These are phyloP conservation scores for Zele albiditarsus DNA, from an alignment of 2,888 invertebrate genomes.

Conservation along the genomic window DNA sequence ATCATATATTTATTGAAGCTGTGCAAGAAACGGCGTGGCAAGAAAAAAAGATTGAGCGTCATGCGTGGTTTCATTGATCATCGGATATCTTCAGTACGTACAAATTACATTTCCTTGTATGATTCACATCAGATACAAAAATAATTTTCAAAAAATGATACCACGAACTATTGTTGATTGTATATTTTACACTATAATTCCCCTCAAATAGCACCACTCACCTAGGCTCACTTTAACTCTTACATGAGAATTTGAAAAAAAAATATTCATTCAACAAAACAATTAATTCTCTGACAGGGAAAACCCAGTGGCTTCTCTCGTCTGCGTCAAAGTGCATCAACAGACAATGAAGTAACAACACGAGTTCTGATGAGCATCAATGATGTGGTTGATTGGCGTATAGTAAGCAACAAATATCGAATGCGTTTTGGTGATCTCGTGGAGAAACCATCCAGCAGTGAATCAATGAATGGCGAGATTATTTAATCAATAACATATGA, in stretches of 20 bases:
- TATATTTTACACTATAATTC: too few species aligned
- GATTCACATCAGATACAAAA: background rate
- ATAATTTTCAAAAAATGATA: too few species aligned
- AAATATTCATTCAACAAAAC: too few species aligned
- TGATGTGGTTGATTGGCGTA: slow-evolving; percentile 74
- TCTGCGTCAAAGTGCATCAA: slow-evolving; percentile 64
- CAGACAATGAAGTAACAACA: slow-evolving; percentile 65
- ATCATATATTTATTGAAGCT: slow-evolving; percentile 71
- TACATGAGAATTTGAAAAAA: too few species aligned
- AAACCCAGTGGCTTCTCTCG: slow-evolving; percentile 56
- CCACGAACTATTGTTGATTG: too few species aligned
- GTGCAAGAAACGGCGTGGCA: slow-evolving; percentile 69
- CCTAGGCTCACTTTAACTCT: too few species aligned
- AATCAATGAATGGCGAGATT: slow-evolving; percentile 25
- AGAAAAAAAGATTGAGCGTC: slow-evolving; percentile 61
- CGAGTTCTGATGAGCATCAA: slow-evolving; percentile 68
- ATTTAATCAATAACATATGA: background rate
- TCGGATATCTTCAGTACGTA: background rate
- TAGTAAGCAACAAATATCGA: slow-evolving; percentile 73
- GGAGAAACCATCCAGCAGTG: slow-evolving; percentile 57
- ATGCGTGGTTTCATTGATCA: slow-evolving; percentile 55
- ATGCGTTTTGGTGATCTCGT: slow-evolving; percentile 68
- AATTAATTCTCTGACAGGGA: background rate
- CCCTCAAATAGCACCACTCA: too few species aligned
- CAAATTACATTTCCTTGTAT: background rate